phyloP scores from a whole-genome alignment of 2,113 vertebrate genomes.

The Ageneiosus marmoratus region DNA sequence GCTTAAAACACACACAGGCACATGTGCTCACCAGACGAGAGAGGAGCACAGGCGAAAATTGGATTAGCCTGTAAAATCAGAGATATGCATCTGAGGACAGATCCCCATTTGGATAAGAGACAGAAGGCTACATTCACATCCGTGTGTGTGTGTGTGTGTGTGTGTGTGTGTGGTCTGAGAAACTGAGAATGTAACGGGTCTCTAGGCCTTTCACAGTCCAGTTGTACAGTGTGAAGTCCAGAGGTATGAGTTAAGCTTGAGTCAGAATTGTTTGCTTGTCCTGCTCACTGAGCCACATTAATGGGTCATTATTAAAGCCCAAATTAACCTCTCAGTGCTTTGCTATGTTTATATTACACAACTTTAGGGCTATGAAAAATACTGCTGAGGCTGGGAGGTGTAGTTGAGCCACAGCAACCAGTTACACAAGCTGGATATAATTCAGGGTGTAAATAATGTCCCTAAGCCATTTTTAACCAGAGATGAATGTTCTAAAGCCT shows the following conservation, averaged over 20 bases:
- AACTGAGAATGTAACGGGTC: neutral
- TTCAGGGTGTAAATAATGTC: no score
- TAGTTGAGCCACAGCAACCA: neutral
- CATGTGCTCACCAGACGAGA: constrained; percentile 51
- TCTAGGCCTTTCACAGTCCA: constrained; percentile 17
- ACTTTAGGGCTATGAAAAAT: constrained; percentile 67
- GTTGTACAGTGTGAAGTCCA: constrained; percentile 28
- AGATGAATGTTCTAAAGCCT: no score
- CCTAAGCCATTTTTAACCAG: neutral
- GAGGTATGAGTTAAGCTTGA: constrained; percentile 36
- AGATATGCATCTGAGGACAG: constrained; percentile 56
- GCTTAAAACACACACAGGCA: constrained; percentile 36
- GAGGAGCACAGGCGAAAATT: constrained; percentile 39
- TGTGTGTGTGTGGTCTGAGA: constrained; percentile 52
- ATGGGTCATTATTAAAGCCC: constrained; percentile 74
- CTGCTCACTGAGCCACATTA: constrained; percentile 75
- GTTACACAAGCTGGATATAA: constrained; percentile 1
- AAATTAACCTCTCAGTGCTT: constrained; percentile 74
- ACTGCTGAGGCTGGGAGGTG: neutral
- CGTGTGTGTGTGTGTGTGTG: constrained; percentile 23
- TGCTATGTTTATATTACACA: constrained; percentile 76
- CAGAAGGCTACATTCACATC: constrained; percentile 40
- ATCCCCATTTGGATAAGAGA: constrained; percentile 51
- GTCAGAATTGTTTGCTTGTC: constrained; percentile 65
- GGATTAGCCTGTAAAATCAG: constrained; percentile 50